Conservation (phyloP, 2,113 vertebrate species). For the Rynchops niger region DNA sequence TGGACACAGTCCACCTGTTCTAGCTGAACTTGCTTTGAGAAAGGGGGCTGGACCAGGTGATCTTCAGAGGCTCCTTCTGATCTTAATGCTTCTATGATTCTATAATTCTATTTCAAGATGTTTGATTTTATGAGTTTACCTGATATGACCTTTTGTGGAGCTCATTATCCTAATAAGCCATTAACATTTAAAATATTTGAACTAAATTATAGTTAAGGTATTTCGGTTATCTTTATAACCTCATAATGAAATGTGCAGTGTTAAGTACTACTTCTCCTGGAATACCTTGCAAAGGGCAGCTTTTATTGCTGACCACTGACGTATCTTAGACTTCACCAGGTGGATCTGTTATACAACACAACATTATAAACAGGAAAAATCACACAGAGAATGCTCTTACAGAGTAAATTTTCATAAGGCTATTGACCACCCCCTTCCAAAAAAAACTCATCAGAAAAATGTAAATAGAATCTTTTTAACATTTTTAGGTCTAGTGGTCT, state of each 20-base stretch:
- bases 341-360: neutral
- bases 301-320: neutral
- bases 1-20: rapidly evolving
- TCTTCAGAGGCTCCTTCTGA: neutral
- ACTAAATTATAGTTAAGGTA: neutral
- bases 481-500: neutral
- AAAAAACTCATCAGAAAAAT: neutral
- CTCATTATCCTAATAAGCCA: neutral
- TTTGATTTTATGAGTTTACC: neutral
- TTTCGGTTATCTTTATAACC: neutral
- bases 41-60: neutral
- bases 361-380: neutral
- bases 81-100: neutral
- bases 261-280: neutral
- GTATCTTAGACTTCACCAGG: neutral
- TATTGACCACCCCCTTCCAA: neutral
- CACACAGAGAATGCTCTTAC: neutral
- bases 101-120: neutral
- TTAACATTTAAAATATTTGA: conserved; percentile 31
- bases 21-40: neutral
- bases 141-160: neutral
- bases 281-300: neutral
- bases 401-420: neutral
- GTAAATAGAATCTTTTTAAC: neutral
- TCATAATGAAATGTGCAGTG: neutral